Conservation (phyloP, 2,888 invertebrate genomes). For the Altica lythri region DNA sequence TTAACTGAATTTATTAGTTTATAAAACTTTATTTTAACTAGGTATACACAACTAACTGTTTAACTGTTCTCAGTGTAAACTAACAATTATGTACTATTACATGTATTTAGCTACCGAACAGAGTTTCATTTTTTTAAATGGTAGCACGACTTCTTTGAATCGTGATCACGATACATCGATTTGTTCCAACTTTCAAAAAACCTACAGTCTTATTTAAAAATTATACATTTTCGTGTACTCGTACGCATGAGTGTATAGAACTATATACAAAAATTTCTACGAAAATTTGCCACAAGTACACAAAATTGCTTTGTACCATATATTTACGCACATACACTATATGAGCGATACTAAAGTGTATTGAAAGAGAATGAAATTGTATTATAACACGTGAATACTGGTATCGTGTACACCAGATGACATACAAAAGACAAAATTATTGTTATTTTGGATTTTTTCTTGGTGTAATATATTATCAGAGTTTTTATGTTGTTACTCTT, state of each 20-base stretch:
- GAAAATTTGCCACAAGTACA: background rate
- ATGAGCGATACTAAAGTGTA: background rate
- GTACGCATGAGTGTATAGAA: too few relatives aligned
- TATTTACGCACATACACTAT: slow-evolving; percentile 1
- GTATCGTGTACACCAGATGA: slow-evolving; percentile 14
- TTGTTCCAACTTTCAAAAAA: background rate
- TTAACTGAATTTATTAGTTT: too few relatives aligned
- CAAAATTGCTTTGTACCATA: background rate
- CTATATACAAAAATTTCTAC: too few relatives aligned
- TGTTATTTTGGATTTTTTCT: slow-evolving; percentile 12
- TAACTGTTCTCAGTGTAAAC: too few relatives aligned
- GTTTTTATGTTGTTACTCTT: too few relatives aligned
- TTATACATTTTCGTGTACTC: too few relatives aligned
- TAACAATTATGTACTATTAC: too few relatives aligned
- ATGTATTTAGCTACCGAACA: too few relatives aligned
- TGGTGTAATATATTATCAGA: background rate
- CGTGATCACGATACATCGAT: slow-evolving; percentile 33
- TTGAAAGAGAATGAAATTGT: slow-evolving; percentile 5
- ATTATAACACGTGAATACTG: background rate
- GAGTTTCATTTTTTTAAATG: too few relatives aligned
- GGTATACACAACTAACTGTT: too few relatives aligned
- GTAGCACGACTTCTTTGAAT: slow-evolving; percentile 32
- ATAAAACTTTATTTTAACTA: too few relatives aligned
- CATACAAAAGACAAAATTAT: slow-evolving; percentile 3
- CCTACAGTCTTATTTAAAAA: background rate